A percentile compares a stretch with the other conserved stretches of the same genome.
Conservation (phyloP, 2,888 invertebrate species). For the Drosophila aldrichi region DNA sequence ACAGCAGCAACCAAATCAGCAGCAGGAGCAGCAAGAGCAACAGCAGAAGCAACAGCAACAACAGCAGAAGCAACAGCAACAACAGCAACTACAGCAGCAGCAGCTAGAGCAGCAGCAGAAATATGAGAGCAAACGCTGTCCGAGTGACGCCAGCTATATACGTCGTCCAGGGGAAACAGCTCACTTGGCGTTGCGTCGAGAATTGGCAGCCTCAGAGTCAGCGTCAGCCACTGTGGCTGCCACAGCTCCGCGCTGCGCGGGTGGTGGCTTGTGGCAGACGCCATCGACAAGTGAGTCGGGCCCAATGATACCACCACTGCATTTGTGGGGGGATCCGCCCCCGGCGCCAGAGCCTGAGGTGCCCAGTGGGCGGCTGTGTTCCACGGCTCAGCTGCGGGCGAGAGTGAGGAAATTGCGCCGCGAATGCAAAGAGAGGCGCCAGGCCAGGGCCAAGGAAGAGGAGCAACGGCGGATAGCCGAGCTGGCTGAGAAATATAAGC, state of each 20-base stretch:
- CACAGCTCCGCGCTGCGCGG: slow-evolving; percentile 29
- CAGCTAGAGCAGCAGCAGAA: neutral
- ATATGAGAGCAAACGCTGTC: neutral
- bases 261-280: slow-evolving; percentile 38
- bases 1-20: neutral
- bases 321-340: slow-evolving; percentile 11
- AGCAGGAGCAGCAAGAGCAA: neutral
- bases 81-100: slow-evolving; percentile 5
- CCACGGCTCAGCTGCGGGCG: neutral
- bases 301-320: neutral
- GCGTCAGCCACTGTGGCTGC: slow-evolving; percentile 16
- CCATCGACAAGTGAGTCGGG: neutral
- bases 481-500: no score
- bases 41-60: slow-evolving; percentile 9
- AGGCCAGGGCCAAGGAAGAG: neutral
- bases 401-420: slow-evolving; percentile 19
- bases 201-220: slow-evolving; percentile 39
- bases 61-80: neutral
- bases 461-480: neutral
- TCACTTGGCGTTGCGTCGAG: slow-evolving; percentile 17
- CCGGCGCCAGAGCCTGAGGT: no score
- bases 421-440: slow-evolving; percentile 22
- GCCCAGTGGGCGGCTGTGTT: neutral
- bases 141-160: neutral
- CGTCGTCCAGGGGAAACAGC: neutral